These are phyloP conservation scores for Ispidina lecontei DNA, from an alignment of 2,797 vertebrate genomes.

Conservation along the genomic window DNA sequence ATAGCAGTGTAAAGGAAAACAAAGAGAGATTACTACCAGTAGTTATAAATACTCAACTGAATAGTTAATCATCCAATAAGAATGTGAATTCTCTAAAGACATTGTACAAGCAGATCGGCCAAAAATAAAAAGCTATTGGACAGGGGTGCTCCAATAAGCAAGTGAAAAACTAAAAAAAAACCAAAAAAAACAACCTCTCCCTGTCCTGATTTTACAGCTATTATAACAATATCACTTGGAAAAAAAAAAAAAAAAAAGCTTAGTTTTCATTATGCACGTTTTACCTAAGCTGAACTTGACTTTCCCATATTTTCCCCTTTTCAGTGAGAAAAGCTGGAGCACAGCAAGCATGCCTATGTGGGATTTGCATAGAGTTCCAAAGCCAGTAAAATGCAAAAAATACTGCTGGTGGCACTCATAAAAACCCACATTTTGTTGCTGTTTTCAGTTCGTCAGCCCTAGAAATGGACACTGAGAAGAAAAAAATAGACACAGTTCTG, in stretches of 20 bases:
- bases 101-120: neutral
- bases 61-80: slow-evolving; percentile 60
- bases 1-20: slow-evolving; percentile 68
- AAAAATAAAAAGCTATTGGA: neutral
- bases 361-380: neutral
- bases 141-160: neutral
- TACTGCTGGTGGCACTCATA: neutral
- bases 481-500: slow-evolving; percentile 41
- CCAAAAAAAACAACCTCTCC: neutral
- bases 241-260: too few species aligned
- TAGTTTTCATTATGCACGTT: neutral
- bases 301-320: neutral
- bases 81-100: slow-evolving; percentile 28
- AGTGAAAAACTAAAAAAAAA: neutral
- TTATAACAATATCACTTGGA: neutral
- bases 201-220: neutral
- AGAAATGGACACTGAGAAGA: slow-evolving; percentile 1
- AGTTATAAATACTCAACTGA: slow-evolving; percentile 51
- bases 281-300: neutral
- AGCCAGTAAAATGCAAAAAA: neutral
- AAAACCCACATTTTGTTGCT: neutral
- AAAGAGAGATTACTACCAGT: slow-evolving; percentile 61
- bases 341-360: neutral
- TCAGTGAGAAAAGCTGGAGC: neutral
- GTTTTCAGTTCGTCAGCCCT: neutral